phyloP scores from a whole-genome alignment of 1,140 invertebrate genomes.

The Eciton burchellii region DNA sequence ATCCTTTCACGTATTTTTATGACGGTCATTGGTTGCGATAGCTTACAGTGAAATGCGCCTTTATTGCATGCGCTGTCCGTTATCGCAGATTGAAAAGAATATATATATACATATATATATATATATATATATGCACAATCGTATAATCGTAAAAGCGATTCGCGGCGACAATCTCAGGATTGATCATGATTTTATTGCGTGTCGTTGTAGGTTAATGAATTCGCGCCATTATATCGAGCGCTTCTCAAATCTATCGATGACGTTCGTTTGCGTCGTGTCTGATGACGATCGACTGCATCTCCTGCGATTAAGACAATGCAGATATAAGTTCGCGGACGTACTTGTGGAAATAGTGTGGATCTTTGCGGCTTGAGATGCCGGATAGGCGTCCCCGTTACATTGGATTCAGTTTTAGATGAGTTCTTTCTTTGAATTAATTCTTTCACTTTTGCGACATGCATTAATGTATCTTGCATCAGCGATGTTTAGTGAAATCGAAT shows the following conservation, averaged over 20 bases:
- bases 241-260: conserved; percentile 25
- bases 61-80: conserved; percentile 4
- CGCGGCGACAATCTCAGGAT: neutral
- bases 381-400: too few species aligned
- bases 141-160: conserved; percentile 15
- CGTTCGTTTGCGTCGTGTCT: conserved; percentile 18
- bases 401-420: too few species aligned
- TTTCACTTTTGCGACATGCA: neutral
- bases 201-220: conserved; percentile 33
- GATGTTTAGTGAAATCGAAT: neutral
- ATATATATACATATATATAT: neutral
- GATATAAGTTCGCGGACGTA: neutral
- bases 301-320: neutral
- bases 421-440: too few species aligned
- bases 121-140: neutral
- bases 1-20: conserved; percentile 26
- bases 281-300: conserved; percentile 11
- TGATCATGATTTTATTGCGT: conserved; percentile 41
- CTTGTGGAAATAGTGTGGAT: neutral
- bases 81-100: conserved; percentile 36
- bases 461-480: neutral
- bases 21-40: neutral
- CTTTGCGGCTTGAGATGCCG: neutral
- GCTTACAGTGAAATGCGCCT: neutral
- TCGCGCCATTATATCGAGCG: neutral